Base-by-base conservation (phyloP, 1,140 invertebrate species). In the Chironomus tepperi region DNA sequence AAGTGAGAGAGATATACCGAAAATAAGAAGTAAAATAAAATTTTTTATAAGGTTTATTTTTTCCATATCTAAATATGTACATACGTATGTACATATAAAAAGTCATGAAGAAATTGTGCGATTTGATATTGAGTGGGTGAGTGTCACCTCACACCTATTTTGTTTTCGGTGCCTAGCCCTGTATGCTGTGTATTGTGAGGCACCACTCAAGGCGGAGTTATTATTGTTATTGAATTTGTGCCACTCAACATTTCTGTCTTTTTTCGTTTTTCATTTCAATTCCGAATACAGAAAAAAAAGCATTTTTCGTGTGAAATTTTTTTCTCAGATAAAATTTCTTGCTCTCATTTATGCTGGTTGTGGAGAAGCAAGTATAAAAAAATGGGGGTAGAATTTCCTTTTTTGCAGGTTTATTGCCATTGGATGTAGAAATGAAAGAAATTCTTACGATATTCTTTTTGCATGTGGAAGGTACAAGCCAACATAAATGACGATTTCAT, bases 101-200 rank as follows among this genome's bases (percentile, higher is more conserved):
- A 34, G 24, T 34, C 24, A 34, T 34, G 24, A 34, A 34, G 24
- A 34, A 34, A 15, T 67, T 67, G n/a, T 67, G n/a, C 65, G 65
- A 70, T 70, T 70, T 67, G 64, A 8, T 67, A 67, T 67, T 67
- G 65, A 70, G 65, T 70, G n/a, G 18, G 65, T 18, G 18, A 18
- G 16, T 70, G 65, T 70, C 65, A 70, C 65, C 65, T 70, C 18
- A 70, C 19, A 18, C 65, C 18, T 7, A 19, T 19, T 57, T 47
- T 47, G 2, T 47, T 47, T 47, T 57, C 24, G 12, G 12, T 57
- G 12, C 47, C 43, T 57, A 12, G 9, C 12, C n/a, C n/a, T 57
- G 9, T 15, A n/a, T 57, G 47, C 12, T 57, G 47, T n/a, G 12
- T n/a, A 57, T 57, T 57, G 47, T 34, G 24, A 34, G 24, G 24